phyloP scores from a whole-genome alignment of 2,797 vertebrate genomes.

The Poecilia velifera region DNA sequence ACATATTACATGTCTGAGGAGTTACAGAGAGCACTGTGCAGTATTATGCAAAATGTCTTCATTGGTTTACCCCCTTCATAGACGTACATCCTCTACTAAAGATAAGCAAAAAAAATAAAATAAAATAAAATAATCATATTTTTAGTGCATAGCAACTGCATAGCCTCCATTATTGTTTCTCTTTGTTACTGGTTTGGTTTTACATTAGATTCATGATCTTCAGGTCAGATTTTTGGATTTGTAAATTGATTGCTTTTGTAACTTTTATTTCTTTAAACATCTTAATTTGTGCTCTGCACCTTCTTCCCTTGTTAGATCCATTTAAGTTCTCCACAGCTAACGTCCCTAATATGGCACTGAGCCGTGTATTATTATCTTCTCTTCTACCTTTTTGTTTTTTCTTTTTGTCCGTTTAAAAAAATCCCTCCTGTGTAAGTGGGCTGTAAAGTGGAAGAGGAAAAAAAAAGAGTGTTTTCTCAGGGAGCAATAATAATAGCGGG shows the following conservation, averaged over 20 bases:
- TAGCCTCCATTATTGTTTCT: not conserved
- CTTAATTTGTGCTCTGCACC: not conserved
- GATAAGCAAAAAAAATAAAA: not conserved
- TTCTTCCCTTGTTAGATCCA: not conserved
- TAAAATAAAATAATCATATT: too few relatives aligned
- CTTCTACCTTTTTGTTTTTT: not conserved
- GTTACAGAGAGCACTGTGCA: not conserved
- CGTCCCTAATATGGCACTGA: not conserved
- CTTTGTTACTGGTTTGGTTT: not conserved
- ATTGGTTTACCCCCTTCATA: not conserved
- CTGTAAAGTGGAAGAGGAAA: slow-evolving; percentile 19
- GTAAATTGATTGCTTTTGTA: not conserved
- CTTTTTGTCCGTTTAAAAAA: not conserved
- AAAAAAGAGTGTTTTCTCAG: not conserved
- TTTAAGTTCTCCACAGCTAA: not conserved
- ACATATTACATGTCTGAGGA: slow-evolving; percentile 16
- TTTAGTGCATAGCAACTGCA: not conserved
- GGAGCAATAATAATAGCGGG: slow-evolving; percentile 7
- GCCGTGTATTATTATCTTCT: not conserved
- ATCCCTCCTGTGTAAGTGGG: slow-evolving; percentile 1
- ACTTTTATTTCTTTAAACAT: not conserved
- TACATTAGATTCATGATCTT: not conserved
- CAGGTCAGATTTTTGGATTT: not conserved
- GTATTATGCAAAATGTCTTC: slow-evolving; percentile 8
- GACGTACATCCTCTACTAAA: not conserved